Base-by-base conservation (phyloP, 53 echinoderm and acorn worm species). In the Antedon mediterranea region DNA sequence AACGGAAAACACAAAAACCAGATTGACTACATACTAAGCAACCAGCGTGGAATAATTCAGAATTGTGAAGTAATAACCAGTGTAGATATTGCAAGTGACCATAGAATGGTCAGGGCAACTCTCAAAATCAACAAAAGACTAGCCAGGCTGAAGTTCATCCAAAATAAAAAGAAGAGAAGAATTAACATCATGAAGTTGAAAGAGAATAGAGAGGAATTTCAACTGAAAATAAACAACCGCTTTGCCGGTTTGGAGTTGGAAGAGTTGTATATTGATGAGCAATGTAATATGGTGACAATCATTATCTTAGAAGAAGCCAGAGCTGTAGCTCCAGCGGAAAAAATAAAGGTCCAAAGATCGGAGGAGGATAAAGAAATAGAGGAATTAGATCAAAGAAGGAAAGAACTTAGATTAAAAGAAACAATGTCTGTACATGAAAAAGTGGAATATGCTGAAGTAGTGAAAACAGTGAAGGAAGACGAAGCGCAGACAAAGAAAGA, bases 131-230 rank as follows among this genome's bases (percentile, higher is more conserved):
- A n/a, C n/a, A n/a, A n/a, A n/a, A n/a, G n/a, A 29, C 32, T 81
- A 33, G 74, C 73, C 74, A 81, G 74, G 30, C 81, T 80, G 32
- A 81, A 74, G 74, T n/a, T n/a, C n/a, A n/a, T n/a, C n/a, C n/a
- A n/a, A n/a, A n/a, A n/a, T n/a, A n/a, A n/a, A n/a, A n/a, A 73
- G 28, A 81, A 81, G 74, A 30, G 74, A 14, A 41, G 32, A 81
- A 33, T 81, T n/a, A 74, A 81, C 43, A 81, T 81, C 26, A 31
- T 34, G 31, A 74, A 74, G 28, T 13, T 81, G 31, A 15, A 81
- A 74, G 81, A 73, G 37, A 74, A 28, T 43, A 81, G 28, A 74
- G 43, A 81, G 3, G 41, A 74, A 73, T 74, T 81, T 26, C 81
- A 81, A 34, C 4, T 81, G 14, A 73, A 26, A 29, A 28, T 81